Conservation (phyloP, 1,140 invertebrate species). For the Euura saliciscinereae region DNA sequence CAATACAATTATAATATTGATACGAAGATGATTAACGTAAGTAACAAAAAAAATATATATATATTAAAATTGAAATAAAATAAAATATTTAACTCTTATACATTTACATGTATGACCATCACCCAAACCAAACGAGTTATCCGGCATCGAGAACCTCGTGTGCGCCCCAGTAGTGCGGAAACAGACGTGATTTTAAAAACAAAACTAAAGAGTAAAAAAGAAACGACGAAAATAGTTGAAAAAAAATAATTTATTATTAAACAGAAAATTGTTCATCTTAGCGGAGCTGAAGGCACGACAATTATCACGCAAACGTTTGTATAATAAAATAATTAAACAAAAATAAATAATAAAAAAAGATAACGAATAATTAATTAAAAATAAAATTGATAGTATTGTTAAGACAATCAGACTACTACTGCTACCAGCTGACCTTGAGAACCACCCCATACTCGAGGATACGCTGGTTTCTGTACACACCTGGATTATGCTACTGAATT, state of each 20-base stretch:
- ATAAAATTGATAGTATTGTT: constrained; percentile 57
- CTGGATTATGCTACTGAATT: not conserved
- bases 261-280: constrained; percentile 2
- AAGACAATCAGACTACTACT: constrained; percentile 60
- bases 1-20: too few species aligned
- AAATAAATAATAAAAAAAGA: constrained; percentile 10
- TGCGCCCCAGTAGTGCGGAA: not conserved
- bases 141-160: too few species aligned
- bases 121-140: too few species aligned
- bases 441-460: not conserved
- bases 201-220: not conserved
- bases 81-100: not conserved
- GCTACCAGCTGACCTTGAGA: constrained; percentile 38
- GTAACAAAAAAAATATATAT: not conserved
- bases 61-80: not conserved
- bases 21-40: not conserved
- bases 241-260: not conserved
- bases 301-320: constrained; percentile 4
- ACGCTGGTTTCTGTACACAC: not conserved
- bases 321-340: not conserved
- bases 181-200: not conserved
- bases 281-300: not conserved
- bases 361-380: constrained; percentile 33
- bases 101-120: too few species aligned
- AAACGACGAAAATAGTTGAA: too few species aligned